Base-by-base conservation (phyloP, 2,113 vertebrate species). In the Spizaetus ornatus region DNA sequence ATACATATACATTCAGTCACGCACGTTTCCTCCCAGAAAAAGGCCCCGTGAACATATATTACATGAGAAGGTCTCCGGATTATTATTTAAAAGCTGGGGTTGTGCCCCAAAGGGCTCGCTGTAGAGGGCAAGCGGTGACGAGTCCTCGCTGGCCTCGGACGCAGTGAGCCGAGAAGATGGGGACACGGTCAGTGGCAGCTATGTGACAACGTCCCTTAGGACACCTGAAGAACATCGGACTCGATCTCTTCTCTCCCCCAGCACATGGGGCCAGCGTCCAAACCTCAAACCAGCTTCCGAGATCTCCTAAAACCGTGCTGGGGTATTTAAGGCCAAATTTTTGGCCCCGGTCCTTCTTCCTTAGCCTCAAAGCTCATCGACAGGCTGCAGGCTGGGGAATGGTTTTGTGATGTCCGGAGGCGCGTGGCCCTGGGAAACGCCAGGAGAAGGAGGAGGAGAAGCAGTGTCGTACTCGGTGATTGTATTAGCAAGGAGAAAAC, bases 1-100 rank as follows among this genome's bases (percentile, higher is more conserved):
- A 34, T 85, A 96, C 96, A 96, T 47, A n/a, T 84, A 95, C 96
- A 95, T 88, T 90, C 89, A 71, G 82, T 94, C 96, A 40, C 31
- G 0, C 58, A 80, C 1, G 5, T 76, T 72, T 63, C 85, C 88
- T 83, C 91, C 90, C 79, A 55, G 31, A 77, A 76, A 93, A 97
- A 97, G 96, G 95, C 96, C 92, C 95, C 63, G 9, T 78, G 83
- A 90, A 94, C 12, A 0, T 83, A 45, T 83, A 76, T 62, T 81
- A 96, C 93, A 97, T 13, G 58, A 92, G 72, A 91, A 73, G 70
- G 62, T 59, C 77, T 96, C 86, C 2, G 0, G 4, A 6, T 79
- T 55, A 50, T 53, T 63, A 42, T 52, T 87, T 95, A 92, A 95
- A 97, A 95, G 94, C 94, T 66, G 79, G 86, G 78, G 78, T 16